Base-by-base conservation (phyloP, 2,113 vertebrate genomes). In the Sinocyclocheilus anshuiensis region DNA sequence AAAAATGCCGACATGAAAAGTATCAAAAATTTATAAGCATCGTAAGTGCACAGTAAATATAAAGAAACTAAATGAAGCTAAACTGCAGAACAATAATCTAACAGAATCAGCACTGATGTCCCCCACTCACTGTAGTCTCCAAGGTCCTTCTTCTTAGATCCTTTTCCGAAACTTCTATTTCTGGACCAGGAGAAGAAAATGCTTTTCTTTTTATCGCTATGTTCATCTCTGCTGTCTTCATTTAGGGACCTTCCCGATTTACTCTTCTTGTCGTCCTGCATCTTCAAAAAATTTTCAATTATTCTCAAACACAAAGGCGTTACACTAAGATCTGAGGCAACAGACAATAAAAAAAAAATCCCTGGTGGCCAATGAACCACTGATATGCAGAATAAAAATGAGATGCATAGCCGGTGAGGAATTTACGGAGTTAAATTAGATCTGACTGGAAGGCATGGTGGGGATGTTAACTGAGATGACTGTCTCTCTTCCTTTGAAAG, bases 101-200 rank as follows among this genome's bases (percentile, higher is more conserved):
- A 45, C 45, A 48, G 7, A 18, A 18, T 29, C 7, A 20, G 57
- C 33, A n/a, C 33, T 67, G 24, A 67, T 67, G 24, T 29, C 5
- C 63, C 26, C 24, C 5, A 90, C 94, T 94, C 79, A 98, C 97
- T 97, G 76, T 95, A 95, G 75, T 96, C 96, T 1, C 96, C 91
- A 33, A 96, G 96, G 74, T 97, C 97, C 88, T 93, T 97, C 92
- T 97, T 99, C 93, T 98, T 99, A 83, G 97, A 96, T 45, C 97
- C 97, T 90, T 97, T 97, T 39, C 97, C 97, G 0, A 99, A 96
- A 93, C 98, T 99, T 90, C 97, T 95, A 91, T 96, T 98, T 89
- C 97, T 94, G 6, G 98, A 98, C 98, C 98, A 99, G 0, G 97
- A 98, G 89, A 99, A 99, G 90, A 99, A 98, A 0, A 96, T 92